Percentiles rank a stretch among this genome's conserved stretches.
phyloP scores from a whole-genome alignment of 2,113 vertebrate genomes.

The Alaudala cheleensis region DNA sequence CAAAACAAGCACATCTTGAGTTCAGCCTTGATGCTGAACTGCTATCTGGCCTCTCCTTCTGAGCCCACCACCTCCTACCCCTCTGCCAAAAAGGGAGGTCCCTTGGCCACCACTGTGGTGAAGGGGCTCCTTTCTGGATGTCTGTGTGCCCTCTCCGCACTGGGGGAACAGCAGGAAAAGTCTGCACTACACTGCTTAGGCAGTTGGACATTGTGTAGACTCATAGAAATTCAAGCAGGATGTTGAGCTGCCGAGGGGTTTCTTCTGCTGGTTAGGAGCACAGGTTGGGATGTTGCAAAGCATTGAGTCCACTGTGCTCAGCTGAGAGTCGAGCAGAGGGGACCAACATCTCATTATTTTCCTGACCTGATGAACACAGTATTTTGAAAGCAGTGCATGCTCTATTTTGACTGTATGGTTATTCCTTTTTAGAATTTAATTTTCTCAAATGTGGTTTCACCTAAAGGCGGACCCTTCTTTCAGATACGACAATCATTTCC shows the following conservation, averaged over 20 bases:
- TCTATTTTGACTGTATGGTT: background rate
- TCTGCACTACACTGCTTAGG: background rate
- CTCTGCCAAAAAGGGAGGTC: background rate
- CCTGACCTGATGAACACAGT: background rate
- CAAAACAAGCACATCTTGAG: background rate
- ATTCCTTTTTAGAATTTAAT: background rate
- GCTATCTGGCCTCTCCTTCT: background rate
- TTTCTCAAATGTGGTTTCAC: background rate
- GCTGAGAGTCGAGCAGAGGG: background rate
- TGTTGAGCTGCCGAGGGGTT: background rate
- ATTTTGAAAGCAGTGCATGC: background rate
- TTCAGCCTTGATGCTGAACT: background rate
- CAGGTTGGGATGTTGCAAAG: fast-evolving
- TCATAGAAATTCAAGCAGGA: background rate
- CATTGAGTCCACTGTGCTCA: fast-evolving
- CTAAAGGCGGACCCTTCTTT: background rate
- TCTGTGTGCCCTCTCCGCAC: fast-evolving
- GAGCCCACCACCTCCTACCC: background rate
- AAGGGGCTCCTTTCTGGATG: background rate
- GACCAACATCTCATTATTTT: background rate
- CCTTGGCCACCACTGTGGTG: fast-evolving
- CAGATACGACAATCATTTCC: background rate
- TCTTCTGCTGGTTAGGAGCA: fast-evolving
- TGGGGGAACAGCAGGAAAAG: background rate
- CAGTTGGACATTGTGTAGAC: background rate